Base-by-base conservation (phyloP, 2,888 invertebrate species). In the Allygus modestus region DNA sequence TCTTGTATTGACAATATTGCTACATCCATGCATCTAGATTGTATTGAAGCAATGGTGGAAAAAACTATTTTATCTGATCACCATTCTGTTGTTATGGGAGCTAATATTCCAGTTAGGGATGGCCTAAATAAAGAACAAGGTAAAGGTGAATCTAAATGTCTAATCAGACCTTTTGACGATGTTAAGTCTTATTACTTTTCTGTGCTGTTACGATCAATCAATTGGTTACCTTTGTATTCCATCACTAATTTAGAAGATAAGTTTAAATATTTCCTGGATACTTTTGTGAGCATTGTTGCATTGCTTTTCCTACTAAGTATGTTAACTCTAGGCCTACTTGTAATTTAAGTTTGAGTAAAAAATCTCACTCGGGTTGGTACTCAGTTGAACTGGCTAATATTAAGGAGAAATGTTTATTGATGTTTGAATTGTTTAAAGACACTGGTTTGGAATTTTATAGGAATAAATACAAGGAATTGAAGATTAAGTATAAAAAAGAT, bases 221-320 rank as follows among this genome's bases (percentile, higher is more conserved):
- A 51, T 51, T 51, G 51, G 51, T n/a, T 51, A n/a, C n/a, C 17
- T 51, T 15, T 51, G n/a, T 51, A 51, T 51, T n/a, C 51, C 15
- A 15, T 51, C 15, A 15, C n/a, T 51, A 51, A 15, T n/a, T 51
- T 51, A n/a, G 51, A 51, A 15, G 51, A 51, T 2, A 51, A 51
- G 51, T 51, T 51, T 51, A n/a, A 51, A n/a, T 51, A n/a, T 51
- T 51, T 51, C 51, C n/a, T 51, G 2, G n/a, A n/a, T 51, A 51
- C 15, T 12, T 51, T 51, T 51, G 2, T 51, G 51, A 51, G n/a
- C 51, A 51, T 51, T 51, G 51, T 51, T 4, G 51, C 15, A n/a
- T 51, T 51, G 51, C 17, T n/a, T 51, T 51, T 51, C 51, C 51
- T n/a, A 37, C 37, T 37, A 37, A n/a, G 51, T 37, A 37, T 11